Conservation (phyloP, 2,888 invertebrate genomes). For the Drosophila kuntzei region DNA sequence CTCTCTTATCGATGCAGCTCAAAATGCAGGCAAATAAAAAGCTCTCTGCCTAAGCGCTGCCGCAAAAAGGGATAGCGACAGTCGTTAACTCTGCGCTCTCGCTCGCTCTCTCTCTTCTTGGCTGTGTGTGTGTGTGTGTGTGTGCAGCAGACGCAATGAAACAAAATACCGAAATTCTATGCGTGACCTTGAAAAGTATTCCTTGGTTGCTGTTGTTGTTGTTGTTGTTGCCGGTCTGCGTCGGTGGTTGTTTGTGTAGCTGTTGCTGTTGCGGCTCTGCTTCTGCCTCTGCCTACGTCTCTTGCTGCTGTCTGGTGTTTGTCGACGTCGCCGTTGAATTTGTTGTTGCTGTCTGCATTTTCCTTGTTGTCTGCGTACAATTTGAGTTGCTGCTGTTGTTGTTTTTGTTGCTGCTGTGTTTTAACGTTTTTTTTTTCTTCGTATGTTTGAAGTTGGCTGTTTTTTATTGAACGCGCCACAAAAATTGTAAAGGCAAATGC, state of each 20-base stretch:
- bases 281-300: slow-evolving; percentile 22
- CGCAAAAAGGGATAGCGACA: slow-evolving; percentile 69
- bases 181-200: slow-evolving; percentile 85
- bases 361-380: slow-evolving; percentile 75
- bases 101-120: slow-evolving; percentile 8
- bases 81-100: slow-evolving; percentile 17
- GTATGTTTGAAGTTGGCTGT: slow-evolving; percentile 63
- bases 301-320: slow-evolving; percentile 37
- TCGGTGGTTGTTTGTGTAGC: slow-evolving; percentile 75
- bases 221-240: slow-evolving; percentile 62
- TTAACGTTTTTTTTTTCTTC: slow-evolving; percentile 36
- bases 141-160: slow-evolving; percentile 79
- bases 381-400: slow-evolving; percentile 43
- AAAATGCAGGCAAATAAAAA: slow-evolving; percentile 66
- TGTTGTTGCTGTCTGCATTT: slow-evolving; percentile 76
- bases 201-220: slow-evolving; percentile 61
- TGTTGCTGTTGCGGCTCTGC: slow-evolving; percentile 52
- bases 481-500: slow-evolving; percentile 75
- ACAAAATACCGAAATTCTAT: slow-evolving; percentile 82
- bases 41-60: slow-evolving; percentile 62
- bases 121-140: slow-evolving; percentile 35
- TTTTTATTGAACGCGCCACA: slow-evolving; percentile 71
- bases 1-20: slow-evolving; percentile 44
- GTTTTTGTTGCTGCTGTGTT: slow-evolving; percentile 44
- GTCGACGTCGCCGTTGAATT: slow-evolving; percentile 47